A percentile compares a stretch with the other conserved stretches of the same genome.
phyloP scores from a whole-genome alignment of 2,113 vertebrate genomes.

The Lampris incognitus region DNA sequence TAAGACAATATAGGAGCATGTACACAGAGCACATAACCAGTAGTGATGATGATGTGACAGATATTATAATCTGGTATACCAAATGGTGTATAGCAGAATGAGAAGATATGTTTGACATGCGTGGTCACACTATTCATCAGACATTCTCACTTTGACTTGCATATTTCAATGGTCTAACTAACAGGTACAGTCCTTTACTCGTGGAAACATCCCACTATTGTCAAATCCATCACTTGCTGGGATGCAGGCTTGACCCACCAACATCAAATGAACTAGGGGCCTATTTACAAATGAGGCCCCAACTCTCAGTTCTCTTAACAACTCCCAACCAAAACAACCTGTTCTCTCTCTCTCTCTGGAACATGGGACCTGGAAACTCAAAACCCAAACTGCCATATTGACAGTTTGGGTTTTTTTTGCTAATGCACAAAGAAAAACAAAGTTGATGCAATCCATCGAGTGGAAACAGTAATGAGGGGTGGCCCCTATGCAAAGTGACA shows the following conservation, averaged over 20 bases:
- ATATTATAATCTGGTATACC: too few species aligned
- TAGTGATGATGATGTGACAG: background rate
- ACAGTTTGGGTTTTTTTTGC: constrained; percentile 51
- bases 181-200: constrained; percentile 14
- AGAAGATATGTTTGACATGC: background rate
- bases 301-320: constrained; percentile 10
- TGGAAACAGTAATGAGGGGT: constrained; percentile 42
- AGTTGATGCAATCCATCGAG: constrained; percentile 66
- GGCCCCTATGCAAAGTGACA: constrained; percentile 72
- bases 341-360: constrained; percentile 33
- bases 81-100: background rate
- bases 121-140: background rate
- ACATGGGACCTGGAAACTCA: constrained; percentile 56
- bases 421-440: constrained; percentile 53
- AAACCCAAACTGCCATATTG: constrained; percentile 62
- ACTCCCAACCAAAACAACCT: constrained; percentile 45
- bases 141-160: background rate
- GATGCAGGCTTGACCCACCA: constrained; percentile 23
- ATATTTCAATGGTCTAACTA: constrained; percentile 5
- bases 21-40: too few species aligned
- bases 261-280: constrained; percentile 59
- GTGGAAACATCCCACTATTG: constrained; percentile 36
- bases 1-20: too few species aligned
- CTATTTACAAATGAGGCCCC: constrained; percentile 56
- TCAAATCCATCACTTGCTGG: constrained; percentile 37